Evolutionary conservation across 2,888 invertebrate species (phyloP), one percentile per base, ranked within the genome.

Genomic region (Agrilus biguttatus): DNA sequence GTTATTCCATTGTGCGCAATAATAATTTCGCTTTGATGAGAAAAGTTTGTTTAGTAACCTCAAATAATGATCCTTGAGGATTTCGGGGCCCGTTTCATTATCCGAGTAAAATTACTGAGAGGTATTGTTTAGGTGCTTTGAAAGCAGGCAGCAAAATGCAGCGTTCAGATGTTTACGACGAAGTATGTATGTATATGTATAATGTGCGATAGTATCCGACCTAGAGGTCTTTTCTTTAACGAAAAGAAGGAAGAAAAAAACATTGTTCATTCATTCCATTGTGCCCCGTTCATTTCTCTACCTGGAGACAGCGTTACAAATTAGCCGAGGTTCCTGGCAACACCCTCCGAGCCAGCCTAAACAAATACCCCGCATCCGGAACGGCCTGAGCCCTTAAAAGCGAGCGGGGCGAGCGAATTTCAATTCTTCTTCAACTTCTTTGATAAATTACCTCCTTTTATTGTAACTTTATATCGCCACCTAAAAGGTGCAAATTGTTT

Each of bases 361-460:
- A 62, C 60, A 62, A 62, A 62, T 59, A 62, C 51, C 53, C 52
- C 51, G 56, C 60, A 62, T 61, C 61, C 61, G 61, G 61, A 55
- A 55, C 28, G 28, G 42, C 45, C 47, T 41, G 40, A 44, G 38
- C 41, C 45, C 43, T 33, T 19, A 33, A 43, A 43, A 43, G 38
- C 40, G 41, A 43, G 43, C 47, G 43, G 43, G 17, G 36, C 41
- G 43, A 38, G 36, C 41, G 43, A 38, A 47, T 47, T 45, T 42
- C 47, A 41, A 43, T 45, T 28, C 28, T 28, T 28, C 28, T 28
- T 28, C 39, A 37, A 39, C 33, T 13, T 17, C 14, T 43, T 44
- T 45, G 45, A 47, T 45, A 47, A 47, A 45, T 47, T 36, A 42
- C 41, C 34, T 23, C 14, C 44, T 47, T 47, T 45, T 45, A 41